These are phyloP conservation scores for Epsilonema sp. DNA, from an alignment of 2,888 invertebrate species.

Conservation along the genomic window DNA sequence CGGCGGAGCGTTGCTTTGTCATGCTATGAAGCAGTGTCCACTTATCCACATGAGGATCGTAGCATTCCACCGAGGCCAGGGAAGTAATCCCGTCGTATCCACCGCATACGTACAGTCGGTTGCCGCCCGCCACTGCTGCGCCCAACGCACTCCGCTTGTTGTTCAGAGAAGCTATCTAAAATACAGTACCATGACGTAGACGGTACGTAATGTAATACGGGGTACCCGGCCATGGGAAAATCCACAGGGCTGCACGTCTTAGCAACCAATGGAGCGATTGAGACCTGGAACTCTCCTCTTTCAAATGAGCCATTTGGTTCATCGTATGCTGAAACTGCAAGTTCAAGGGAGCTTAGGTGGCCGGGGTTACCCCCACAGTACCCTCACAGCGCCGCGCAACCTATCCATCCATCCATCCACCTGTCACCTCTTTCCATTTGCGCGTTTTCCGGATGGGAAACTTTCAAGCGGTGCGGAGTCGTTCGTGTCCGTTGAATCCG, in stretches of 20 bases:
- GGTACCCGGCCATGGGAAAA: too few relatives aligned
- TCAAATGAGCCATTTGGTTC: too few relatives aligned
- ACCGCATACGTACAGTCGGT: slow-evolving; percentile 20
- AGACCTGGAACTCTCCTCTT: too few relatives aligned
- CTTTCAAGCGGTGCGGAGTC: slow-evolving; percentile 62
- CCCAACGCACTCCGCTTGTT: slow-evolving; percentile 18
- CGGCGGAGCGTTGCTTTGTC: slow-evolving; percentile 34
- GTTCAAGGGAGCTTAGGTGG: too few relatives aligned
- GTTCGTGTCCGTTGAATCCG: slow-evolving; percentile 62
- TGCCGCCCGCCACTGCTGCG: slow-evolving; percentile 12
- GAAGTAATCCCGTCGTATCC: slow-evolving; percentile 44
- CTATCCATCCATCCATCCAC: neutral
- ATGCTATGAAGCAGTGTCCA: slow-evolving; percentile 32
- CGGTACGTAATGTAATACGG: too few relatives aligned
- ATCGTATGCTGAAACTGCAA: too few relatives aligned
- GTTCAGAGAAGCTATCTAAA: slow-evolving; percentile 15
- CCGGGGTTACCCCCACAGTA: too few relatives aligned
- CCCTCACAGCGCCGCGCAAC: too few relatives aligned
- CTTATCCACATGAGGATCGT: slow-evolving; percentile 41
- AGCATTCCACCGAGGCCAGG: slow-evolving; percentile 60
- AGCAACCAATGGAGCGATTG: too few relatives aligned
- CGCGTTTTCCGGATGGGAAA: slow-evolving; percentile 52
- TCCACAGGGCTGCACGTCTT: too few relatives aligned
- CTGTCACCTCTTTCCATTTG: slow-evolving; percentile 48
- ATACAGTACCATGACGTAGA: neutral